phyloP scores from a whole-genome alignment of 2,113 vertebrate species.

The Poecilia latipinna region DNA sequence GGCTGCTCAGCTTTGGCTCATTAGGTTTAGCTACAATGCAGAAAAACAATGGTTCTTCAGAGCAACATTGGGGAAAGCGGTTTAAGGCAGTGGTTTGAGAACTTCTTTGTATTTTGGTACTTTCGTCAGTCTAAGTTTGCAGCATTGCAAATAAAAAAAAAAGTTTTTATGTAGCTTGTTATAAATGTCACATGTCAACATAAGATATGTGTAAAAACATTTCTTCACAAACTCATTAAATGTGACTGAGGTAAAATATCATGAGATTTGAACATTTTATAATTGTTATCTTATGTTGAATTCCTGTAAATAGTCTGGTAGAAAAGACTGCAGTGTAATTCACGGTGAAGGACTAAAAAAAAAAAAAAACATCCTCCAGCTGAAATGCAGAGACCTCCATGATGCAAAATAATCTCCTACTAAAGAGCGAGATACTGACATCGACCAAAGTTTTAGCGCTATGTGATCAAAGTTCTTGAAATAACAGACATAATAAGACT shows the following conservation, averaged over 20 bases:
- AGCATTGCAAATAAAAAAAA: neutral
- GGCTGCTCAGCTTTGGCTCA: slow-evolving; percentile 8
- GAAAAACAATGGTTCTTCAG: slow-evolving; percentile 16
- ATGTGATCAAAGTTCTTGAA: too few relatives aligned
- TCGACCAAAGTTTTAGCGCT: too few relatives aligned
- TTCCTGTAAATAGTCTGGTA: too few relatives aligned
- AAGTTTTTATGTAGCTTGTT: neutral
- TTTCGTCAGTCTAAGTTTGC: neutral
- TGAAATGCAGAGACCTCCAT: too few relatives aligned
- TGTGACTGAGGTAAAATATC: neutral
- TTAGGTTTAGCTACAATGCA: slow-evolving; percentile 10
- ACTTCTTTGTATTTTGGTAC: neutral
- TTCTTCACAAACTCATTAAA: neutral
- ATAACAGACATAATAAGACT: too few relatives aligned
- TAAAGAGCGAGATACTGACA: too few relatives aligned
- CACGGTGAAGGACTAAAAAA: too few relatives aligned
- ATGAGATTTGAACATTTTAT: too few relatives aligned
- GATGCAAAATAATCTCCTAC: too few relatives aligned
- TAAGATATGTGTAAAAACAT: neutral
- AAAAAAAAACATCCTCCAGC: too few relatives aligned
- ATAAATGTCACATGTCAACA: neutral
- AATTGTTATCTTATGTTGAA: too few relatives aligned
- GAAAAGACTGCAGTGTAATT: too few relatives aligned
- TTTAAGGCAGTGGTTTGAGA: neutral
- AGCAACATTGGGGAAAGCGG: slow-evolving; percentile 21